Evolutionary conservation across 2,888 invertebrate species (phyloP), one percentile per base, ranked within the genome.

Genomic region (Hymenopus coronatus): DNA sequence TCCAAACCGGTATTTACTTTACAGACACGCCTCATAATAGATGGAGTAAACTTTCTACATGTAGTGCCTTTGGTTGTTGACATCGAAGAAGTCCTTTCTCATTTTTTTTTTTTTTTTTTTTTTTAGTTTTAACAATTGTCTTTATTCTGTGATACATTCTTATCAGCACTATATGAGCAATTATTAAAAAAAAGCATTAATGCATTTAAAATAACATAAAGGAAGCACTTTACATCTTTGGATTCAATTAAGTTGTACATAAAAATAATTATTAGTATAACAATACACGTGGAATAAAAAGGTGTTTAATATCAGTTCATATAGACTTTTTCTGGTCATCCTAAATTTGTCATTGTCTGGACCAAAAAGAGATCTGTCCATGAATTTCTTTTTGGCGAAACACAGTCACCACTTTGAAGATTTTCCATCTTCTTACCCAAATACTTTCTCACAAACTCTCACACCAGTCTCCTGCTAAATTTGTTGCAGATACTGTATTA

Each of bases 391-490:
- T 93, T 99, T 99, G 46, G 99, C 97, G 94, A 99, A 99, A 93
- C 99, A 99, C 89, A 99, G 94, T 99, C 99, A 99, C 99, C 99
- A 99, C 94, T 99, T 99, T 93, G 98, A 98, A 14, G 99, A 99
- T 92, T 98, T 98, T 12, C 98, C 98, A 93, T 98, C 98, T 91
- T 97, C 97, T 20, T 96, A 95, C 84, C 96, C 96, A 93, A 98
- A 99, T 3, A 98, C 99, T 94, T 97, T 97, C 90, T 99, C 99
- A 93, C 97, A 96, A 25, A 99, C 96, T 91, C 99, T 95, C 88
- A 95, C 94, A 3, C 99, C 99, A 46, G 98, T 97, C 94, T 99
- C 99, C 94, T 99, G 99, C 89, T 99, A 95, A 90, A 99, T 93
- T 94, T 99, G 99, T 91, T 97, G 97, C 90, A 99, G 94, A 94